Base-by-base conservation (phyloP, 2,888 invertebrate species). In the Trilocha varians region DNA sequence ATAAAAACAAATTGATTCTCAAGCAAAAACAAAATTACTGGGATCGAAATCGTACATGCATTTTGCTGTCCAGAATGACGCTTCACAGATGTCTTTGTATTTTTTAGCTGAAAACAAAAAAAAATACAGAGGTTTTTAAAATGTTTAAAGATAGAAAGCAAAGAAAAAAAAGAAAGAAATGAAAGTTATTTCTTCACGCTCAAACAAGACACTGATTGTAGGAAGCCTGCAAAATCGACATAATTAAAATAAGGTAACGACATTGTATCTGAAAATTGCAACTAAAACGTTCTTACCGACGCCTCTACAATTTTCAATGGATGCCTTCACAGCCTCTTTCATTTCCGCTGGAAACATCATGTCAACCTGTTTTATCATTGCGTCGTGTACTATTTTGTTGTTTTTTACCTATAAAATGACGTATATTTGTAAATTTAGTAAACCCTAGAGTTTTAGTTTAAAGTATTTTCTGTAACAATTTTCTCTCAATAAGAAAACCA, bases 261-360 rank as follows among this genome's bases (percentile, higher is more conserved):
- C n/a, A n/a, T n/a, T n/a, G n/a, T n/a, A n/a, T n/a, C n/a, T n/a
- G n/a, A n/a, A n/a, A n/a, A 9, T 25, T 25, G 25, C 2, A 25
- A 25, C 11, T 25, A 3, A 9, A 25, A 18, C 5, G 39, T 42
- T 54, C 64, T 59, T 43, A 73, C 71, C 59, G 32, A 70, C 60
- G 34, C 50, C 59, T 42, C 43, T 65, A 46, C 74, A 73, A 18
- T 57, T 59, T n/a, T 66, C 60, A 11, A 65, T 59, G 2, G 69
- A 49, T 9, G 56, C 57, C 50, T 67, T 72, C 0, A 55, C 59
- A 0, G 63, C 48, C 3, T 59, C 64, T 48, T 67, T 72, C 56
- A 74, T 58, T 4, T 76, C 74, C 1, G 60, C 14, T 6, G 76
- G 76, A 39, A 70, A 72, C 68, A 76, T 67, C 62, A 72, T 63